phyloP scores from a whole-genome alignment of 2,888 invertebrate genomes.

The Artemia sinica region DNA sequence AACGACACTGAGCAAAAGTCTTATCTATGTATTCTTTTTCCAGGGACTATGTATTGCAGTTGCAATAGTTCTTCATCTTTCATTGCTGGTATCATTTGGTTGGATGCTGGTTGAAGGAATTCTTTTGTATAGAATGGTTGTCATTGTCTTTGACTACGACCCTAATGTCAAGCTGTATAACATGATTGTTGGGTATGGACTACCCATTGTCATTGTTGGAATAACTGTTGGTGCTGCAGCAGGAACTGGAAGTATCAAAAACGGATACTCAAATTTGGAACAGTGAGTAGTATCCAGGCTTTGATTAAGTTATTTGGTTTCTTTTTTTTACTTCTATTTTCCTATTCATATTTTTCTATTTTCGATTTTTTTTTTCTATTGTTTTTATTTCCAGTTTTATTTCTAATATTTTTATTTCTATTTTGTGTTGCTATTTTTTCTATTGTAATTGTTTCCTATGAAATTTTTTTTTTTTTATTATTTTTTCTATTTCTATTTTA shows the following conservation, averaged over 20 bases:
- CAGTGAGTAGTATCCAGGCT: not conserved
- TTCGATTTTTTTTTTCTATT: no score
- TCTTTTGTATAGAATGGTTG: not conserved
- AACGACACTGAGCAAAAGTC: no score
- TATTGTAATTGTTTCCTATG: no score
- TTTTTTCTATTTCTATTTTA: no score
- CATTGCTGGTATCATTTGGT: not conserved
- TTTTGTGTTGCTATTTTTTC: no score
- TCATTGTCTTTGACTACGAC: not conserved
- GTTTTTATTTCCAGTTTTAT: no score
- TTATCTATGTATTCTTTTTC: not conserved
- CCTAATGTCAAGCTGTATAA: slow-evolving; percentile 4
- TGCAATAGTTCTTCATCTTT: not conserved
- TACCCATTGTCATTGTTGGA: not conserved
- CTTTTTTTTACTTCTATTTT: no score
- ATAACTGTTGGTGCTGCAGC: not conserved
- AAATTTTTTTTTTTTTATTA: no score
- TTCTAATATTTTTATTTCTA: no score
- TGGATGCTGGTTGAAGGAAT: slow-evolving; percentile 11
- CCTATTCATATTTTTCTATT: no score
- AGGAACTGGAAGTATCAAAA: not conserved
- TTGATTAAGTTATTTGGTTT: no score
- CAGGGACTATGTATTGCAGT: not conserved
- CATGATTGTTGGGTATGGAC: slow-evolving; percentile 6
- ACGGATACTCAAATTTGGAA: not conserved